These are phyloP conservation scores for Timema podura DNA, from an alignment of 2,888 invertebrate genomes.

Conservation along the genomic window DNA sequence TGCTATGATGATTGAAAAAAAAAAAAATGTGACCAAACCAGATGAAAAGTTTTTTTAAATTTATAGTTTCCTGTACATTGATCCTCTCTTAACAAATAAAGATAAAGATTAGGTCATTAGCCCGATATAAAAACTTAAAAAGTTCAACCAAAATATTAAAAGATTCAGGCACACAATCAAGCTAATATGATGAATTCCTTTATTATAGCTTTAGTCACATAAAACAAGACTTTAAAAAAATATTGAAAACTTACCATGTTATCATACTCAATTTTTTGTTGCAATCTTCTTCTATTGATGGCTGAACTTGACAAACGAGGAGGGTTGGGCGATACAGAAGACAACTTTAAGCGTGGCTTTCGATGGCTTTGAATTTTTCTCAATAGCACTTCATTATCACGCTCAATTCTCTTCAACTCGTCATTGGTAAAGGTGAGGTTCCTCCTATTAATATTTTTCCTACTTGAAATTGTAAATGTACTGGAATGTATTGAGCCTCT, in stretches of 20 bases:
- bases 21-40: too few species aligned
- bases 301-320: conserved; percentile 44
- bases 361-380: conserved; percentile 45
- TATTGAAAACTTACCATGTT: conserved; percentile 45
- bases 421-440: conserved; percentile 48
- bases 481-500: conserved; percentile 16
- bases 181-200: too few species aligned
- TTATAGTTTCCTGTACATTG: too few species aligned
- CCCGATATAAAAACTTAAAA: too few species aligned
- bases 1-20: too few species aligned
- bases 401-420: conserved; percentile 45
- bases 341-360: conserved; percentile 33
- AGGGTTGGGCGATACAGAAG: conserved; percentile 30
- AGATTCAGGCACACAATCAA: too few species aligned
- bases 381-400: conserved; percentile 46
- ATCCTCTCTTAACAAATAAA: too few species aligned
- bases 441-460: conserved; percentile 29
- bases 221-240: neutral
- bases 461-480: conserved; percentile 25
- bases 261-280: conserved; percentile 49
- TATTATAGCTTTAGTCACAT: too few species aligned
- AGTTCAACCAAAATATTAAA: too few species aligned
- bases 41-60: too few species aligned
- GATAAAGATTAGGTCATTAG: too few species aligned
- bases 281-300: conserved; percentile 48